These are phyloP conservation scores for Otolemur crassicaudatus DNA, from an alignment of 2,797 vertebrate genomes.

Conservation along the genomic window DNA sequence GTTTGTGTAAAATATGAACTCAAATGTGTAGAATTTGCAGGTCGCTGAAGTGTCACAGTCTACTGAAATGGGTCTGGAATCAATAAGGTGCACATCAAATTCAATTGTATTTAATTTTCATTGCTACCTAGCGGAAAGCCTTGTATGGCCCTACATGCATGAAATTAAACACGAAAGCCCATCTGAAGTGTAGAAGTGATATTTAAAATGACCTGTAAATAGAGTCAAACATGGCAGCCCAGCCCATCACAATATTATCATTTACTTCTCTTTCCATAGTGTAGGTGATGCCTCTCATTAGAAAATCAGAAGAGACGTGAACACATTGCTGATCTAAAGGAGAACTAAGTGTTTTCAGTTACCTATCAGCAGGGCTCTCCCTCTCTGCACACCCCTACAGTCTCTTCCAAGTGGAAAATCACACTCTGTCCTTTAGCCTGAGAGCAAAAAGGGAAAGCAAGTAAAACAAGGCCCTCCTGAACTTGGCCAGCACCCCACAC, in stretches of 20 bases:
- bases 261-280: constrained; percentile 58
- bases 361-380: constrained; percentile 59
- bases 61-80: constrained; percentile 83
- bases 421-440: background rate
- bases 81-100: constrained; percentile 84
- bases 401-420: constrained; percentile 67
- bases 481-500: background rate
- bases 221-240: constrained; percentile 67
- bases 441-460: constrained; percentile 29
- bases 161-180: constrained; percentile 81
- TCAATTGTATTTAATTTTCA: constrained; percentile 83
- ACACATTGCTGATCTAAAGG: constrained; percentile 56
- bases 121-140: constrained; percentile 80
- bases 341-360: constrained; percentile 65
- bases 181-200: constrained; percentile 69
- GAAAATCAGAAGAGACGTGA: constrained; percentile 71
- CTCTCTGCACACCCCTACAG: constrained; percentile 49
- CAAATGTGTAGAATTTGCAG: constrained; percentile 79
- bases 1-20: constrained; percentile 75
- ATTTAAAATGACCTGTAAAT: constrained; percentile 76
- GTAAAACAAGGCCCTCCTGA: constrained; percentile 50
- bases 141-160: constrained; percentile 56
- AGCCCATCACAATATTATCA: constrained; percentile 39
- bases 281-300: background rate
- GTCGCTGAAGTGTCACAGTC: constrained; percentile 80